Percentiles rank a stretch among this genome's conserved stretches.
These are phyloP conservation scores for Leptopilina syphax DNA, from an alignment of 2,888 invertebrate species.

Conservation along the genomic window DNA sequence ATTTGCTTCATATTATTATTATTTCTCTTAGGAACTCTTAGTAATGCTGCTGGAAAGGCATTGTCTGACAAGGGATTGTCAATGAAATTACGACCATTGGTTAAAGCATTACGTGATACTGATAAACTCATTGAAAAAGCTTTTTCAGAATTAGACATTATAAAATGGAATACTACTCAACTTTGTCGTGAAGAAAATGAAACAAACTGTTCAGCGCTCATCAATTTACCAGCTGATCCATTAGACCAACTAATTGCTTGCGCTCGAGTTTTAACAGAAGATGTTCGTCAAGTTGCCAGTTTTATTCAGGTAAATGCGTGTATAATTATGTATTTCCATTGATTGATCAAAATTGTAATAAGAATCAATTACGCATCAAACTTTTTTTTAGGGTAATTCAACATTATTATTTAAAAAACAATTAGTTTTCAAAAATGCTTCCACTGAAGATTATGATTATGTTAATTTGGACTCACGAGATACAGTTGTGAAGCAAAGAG, in stretches of 20 bases:
- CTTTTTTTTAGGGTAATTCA: constrained; percentile 83
- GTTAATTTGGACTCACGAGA: constrained; percentile 89
- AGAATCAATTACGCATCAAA: background rate
- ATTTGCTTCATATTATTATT: too few relatives aligned
- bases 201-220: constrained; percentile 78
- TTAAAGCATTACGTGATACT: constrained; percentile 88
- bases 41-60: constrained; percentile 90
- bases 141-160: constrained; percentile 85
- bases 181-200: constrained; percentile 78
- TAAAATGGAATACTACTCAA: constrained; percentile 87
- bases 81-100: constrained; percentile 86
- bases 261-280: constrained; percentile 91
- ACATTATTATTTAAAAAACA: constrained; percentile 86
- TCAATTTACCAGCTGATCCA: constrained; percentile 81
- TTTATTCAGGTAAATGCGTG: constrained; percentile 83
- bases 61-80: constrained; percentile 86
- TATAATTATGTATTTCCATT: background rate
- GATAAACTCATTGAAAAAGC: constrained; percentile 89
- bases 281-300: constrained; percentile 92
- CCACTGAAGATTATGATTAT: constrained; percentile 94
- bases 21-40: constrained; percentile 80
- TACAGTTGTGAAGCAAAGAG: constrained; percentile 84
- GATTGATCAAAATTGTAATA: too few relatives aligned
- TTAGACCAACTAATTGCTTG: constrained; percentile 93
- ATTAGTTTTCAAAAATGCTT: constrained; percentile 77